These are phyloP conservation scores for Sylvia borin DNA, from an alignment of 2,797 vertebrate genomes.

Conservation along the genomic window DNA sequence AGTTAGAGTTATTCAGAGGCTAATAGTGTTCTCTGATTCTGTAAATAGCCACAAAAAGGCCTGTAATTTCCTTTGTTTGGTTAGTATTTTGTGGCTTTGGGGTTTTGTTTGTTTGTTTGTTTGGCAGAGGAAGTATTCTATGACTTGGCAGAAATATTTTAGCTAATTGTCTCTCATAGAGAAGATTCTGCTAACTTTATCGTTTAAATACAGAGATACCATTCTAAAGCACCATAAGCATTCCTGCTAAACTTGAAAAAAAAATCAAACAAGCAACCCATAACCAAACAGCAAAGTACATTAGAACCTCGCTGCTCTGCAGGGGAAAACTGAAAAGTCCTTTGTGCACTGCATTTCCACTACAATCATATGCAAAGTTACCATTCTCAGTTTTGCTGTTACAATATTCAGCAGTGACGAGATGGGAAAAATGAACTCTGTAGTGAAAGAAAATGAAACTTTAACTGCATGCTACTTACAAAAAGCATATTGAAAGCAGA, in stretches of 20 bases:
- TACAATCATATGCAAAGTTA: not conserved
- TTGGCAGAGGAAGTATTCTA: not conserved
- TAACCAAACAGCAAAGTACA: not conserved
- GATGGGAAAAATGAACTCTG: not conserved
- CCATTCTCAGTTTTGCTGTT: not conserved
- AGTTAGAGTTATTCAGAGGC: constrained; percentile 2
- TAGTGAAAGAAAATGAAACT: not conserved
- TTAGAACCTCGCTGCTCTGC: not conserved
- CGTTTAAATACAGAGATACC: not conserved
- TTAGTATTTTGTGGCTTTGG: not conserved
- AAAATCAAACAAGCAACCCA: not conserved
- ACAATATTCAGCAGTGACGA: not conserved
- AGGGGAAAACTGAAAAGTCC: not conserved
- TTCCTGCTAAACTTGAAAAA: not conserved
- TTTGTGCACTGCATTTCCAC: not conserved
- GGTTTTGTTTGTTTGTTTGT: not conserved
- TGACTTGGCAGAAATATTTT: not conserved
- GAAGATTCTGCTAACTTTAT: not conserved
- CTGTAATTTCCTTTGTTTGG: not conserved
- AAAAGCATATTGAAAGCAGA: not conserved
- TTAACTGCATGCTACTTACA: not conserved
- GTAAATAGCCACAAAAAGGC: not conserved
- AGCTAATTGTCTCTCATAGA: not conserved
- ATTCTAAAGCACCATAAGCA: not conserved
- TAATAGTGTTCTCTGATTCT: not conserved